A percentile compares a stretch with the other conserved stretches of the same genome.
Evolutionary conservation across 2,888 invertebrate genomes (phyloP).

Genomic region (Branchipolynoe longqiensis): DNA sequence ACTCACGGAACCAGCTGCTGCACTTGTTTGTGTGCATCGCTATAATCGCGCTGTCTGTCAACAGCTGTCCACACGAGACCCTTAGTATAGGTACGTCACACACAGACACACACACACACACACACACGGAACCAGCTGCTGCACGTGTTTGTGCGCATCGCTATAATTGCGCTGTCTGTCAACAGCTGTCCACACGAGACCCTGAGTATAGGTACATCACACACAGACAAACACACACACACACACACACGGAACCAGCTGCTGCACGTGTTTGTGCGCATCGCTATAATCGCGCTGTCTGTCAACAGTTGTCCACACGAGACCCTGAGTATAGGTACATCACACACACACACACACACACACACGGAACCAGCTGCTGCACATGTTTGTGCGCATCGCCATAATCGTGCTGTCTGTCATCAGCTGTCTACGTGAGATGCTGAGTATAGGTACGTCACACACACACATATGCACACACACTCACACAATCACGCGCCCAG

Average conservation of each 20-base stretch:
- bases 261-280: conserved; percentile 79
- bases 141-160: conserved; percentile 79
- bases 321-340: conserved; percentile 72
- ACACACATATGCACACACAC: too few species aligned
- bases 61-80: conserved; percentile 73
- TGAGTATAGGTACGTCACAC: conserved; percentile 74
- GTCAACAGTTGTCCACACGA: conserved; percentile 77
- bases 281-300: conserved; percentile 76
- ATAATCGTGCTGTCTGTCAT: conserved; percentile 78
- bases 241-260: conserved; percentile 82
- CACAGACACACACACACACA: too few species aligned
- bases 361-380: conserved; percentile 82
- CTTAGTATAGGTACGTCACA: conserved; percentile 73
- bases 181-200: conserved; percentile 75
- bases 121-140: conserved; percentile 82
- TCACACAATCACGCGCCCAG: too few species aligned
- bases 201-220: conserved; percentile 73
- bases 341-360: too few species aligned
- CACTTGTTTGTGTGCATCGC: conserved; percentile 80
- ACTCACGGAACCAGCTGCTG: conserved; percentile 82
- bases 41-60: conserved; percentile 77
- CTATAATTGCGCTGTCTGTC: conserved; percentile 77
- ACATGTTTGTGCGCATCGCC: conserved; percentile 79
- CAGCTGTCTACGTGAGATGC: conserved; percentile 72
- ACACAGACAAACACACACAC: too few species aligned